Evolutionary conservation across 2,797 vertebrate species (phyloP).

Genomic region (Sciaenops ocellatus): DNA sequence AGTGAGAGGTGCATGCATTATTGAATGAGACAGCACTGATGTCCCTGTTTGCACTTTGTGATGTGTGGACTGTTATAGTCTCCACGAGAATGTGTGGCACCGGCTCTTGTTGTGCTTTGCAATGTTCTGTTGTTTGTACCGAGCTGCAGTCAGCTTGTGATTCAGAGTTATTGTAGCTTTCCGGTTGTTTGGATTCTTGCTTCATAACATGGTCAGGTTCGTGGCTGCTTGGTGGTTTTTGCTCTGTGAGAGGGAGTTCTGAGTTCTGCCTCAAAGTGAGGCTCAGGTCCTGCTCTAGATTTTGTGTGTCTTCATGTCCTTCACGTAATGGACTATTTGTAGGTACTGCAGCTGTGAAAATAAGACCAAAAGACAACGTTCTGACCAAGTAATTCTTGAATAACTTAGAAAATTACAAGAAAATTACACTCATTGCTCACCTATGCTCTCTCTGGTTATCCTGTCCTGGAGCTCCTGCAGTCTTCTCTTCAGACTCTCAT

Average conservation of each 20-base stretch:
- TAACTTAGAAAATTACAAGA: not conserved
- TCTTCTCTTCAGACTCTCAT: slow-evolving; percentile 77
- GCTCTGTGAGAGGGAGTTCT: slow-evolving; percentile 33
- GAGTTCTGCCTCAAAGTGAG: slow-evolving; percentile 17
- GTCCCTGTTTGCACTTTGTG: slow-evolving; percentile 22
- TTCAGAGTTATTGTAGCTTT: not conserved
- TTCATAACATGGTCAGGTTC: slow-evolving; percentile 30
- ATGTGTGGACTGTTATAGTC: slow-evolving; percentile 7
- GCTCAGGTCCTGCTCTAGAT: slow-evolving; percentile 29
- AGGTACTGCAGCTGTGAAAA: slow-evolving; percentile 45
- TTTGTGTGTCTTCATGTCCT: slow-evolving; percentile 23
- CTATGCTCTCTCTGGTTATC: slow-evolving; percentile 59
- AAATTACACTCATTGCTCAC: slow-evolving; percentile 58
- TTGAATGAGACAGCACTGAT: not conserved
- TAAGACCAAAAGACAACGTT: not conserved
- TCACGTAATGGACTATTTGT: slow-evolving; percentile 9
- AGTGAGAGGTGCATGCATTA: slow-evolving; percentile 10
- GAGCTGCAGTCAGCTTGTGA: slow-evolving; percentile 18
- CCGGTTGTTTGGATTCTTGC: slow-evolving; percentile 40
- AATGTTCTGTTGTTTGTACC: slow-evolving; percentile 24
- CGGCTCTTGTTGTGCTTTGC: slow-evolving; percentile 41
- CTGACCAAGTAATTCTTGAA: not conserved
- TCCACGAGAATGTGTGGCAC: slow-evolving; percentile 18
- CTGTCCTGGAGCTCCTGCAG: slow-evolving; percentile 79
- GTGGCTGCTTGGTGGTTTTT: slow-evolving; percentile 5